Base-by-base conservation (phyloP, 92 coral and sea anemone species). In the Epizoanthus stellaris region DNA sequence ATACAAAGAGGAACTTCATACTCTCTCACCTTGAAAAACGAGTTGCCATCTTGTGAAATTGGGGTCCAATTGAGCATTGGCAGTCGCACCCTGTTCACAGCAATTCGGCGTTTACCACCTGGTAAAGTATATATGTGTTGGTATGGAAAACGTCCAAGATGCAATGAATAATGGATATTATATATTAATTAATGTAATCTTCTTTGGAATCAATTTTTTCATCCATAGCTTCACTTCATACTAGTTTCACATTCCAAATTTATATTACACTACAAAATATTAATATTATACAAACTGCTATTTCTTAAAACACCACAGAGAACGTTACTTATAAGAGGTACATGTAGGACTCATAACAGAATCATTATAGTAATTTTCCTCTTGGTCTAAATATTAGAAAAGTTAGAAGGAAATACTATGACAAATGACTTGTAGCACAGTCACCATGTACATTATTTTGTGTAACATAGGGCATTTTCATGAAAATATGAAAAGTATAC, bases 51-150 rank as follows among this genome's bases (percentile, higher is more conserved):
- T 71, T 83, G 82, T 5, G 85, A 67, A 11, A 93, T 88, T 2
- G 99, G 99, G 64, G 89, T 91, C 99, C 99, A 96, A 87, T 96
- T 96, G 34, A 96, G 88, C 93, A 96, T 87, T 3, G 99, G 99
- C 8, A 96, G 90, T n/a, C 96, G 95, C 69, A 91, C 88, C 52
- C 82, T 87, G 65, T 90, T 94, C 85, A 88, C 56, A 60, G 88
- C 84, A 42, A 82, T 81, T 21, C 96, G 93, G 47, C 91, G 89
- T 34, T 84, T 90, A 59, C 80, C 52, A 1, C 90, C 76, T 21
- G 63, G 68, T 45, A 84, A 20, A 15, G 91, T 85, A 19, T 93
- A 95, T 94, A 17, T 10, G 77, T 57, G 68, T n/a, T n/a, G 1
- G 54, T 2, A 40, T 2, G 0, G 25, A 70, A 10, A 21, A 81